Evolutionary conservation across 2,113 vertebrate genomes (phyloP), one percentile per base, ranked within the genome.

Genomic region (Morphnarchus princeps): DNA sequence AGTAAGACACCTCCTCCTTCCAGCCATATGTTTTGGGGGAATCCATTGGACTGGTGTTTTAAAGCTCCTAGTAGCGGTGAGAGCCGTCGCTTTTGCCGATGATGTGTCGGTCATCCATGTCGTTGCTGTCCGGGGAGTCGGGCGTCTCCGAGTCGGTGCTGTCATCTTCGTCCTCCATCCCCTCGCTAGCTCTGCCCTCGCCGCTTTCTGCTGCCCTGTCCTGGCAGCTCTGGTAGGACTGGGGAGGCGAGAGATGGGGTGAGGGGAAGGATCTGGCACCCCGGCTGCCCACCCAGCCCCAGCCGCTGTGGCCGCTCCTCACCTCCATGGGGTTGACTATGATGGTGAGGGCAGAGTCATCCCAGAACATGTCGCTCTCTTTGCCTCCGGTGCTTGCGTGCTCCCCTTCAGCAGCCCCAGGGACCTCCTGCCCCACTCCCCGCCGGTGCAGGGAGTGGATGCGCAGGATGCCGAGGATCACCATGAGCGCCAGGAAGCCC

Each of bases 291-390:
- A 0, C 52, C 77, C 65, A 32, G 32, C 80, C 78, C 42, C 7
- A 1, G 28, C 45, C 22, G 0, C 19, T 7, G 20, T 0, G 8
- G 22, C 62, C n/a, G 54, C 76, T 69, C 13, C 96, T 98, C 97
- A 99, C 99, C 99, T 99, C 99, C 99, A 99, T 99, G 42, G 99
- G 99, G 97, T 99, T 99, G 84, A 99, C 99, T 0, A 99, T 99
- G 91, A 99, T 99, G 92, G 99, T 99, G 96, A 99, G 99, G 7
- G 99, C 99, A 0, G 99, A 99, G 98, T 99, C 99, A 0, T 99
- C 99, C 99, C 99, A 99, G 97, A 99, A 99, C 97, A 98, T 97
- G 93, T 98, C 98, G 0, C 98, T 98, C 15, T 99, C 99, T 97
- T 99, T 99, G 72, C 98, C 97, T 11, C 96, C 87, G 5, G 97